These are phyloP conservation scores for Poecilia latipinna DNA, from an alignment of 2,113 vertebrate genomes.

Conservation along the genomic window DNA sequence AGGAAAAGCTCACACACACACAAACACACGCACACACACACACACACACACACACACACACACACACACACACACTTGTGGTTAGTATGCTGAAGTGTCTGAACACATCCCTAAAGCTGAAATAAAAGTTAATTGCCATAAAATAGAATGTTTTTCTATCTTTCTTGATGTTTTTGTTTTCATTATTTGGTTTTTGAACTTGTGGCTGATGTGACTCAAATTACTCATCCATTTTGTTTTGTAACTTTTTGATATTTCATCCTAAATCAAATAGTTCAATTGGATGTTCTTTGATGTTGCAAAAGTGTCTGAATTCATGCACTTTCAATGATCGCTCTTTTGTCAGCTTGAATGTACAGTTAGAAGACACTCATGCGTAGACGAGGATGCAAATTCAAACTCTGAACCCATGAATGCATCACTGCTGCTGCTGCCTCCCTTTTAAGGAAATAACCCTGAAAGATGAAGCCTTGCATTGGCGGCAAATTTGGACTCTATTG, in stretches of 20 bases:
- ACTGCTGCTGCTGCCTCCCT: conserved; percentile 41
- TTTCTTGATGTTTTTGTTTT: neutral
- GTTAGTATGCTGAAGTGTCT: neutral
- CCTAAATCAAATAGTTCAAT: neutral
- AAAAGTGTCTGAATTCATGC: neutral
- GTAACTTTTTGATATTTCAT: neutral
- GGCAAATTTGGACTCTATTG: conserved; percentile 8
- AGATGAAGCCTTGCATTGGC: conserved; percentile 43
- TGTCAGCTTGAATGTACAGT: neutral
- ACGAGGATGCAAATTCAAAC: conserved; percentile 25
- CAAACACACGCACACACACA: conserved; percentile 1
- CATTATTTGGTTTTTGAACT: neutral
- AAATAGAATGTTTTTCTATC: neutral
- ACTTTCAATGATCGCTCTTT: neutral
- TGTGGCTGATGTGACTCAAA: neutral
- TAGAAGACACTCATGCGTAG: neutral
- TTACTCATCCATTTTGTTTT: neutral
- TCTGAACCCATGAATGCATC: conserved; percentile 29
- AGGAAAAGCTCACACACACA: conserved; percentile 72
- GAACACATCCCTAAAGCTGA: neutral
- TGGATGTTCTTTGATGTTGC: conserved; percentile 1
- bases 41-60: conserved; percentile 12
- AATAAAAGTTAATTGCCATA: neutral
- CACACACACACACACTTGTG: neutral
- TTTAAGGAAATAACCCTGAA: conserved; percentile 64